phyloP scores from a whole-genome alignment of 2,888 invertebrate species.

The Agriopis aurantiaria region DNA sequence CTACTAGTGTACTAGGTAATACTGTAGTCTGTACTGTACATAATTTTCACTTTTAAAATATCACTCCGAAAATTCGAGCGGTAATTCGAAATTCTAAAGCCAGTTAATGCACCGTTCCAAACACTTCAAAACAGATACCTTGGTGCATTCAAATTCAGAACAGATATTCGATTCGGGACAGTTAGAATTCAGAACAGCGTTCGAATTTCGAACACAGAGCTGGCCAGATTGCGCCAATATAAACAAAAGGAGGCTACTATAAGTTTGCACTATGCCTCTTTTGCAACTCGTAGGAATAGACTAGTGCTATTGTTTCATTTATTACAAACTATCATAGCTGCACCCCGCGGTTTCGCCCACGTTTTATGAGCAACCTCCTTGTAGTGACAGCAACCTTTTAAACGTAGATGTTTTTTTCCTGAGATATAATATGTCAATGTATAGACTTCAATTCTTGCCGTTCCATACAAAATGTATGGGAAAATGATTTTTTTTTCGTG shows the following conservation, averaged over 20 bases:
- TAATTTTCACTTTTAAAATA: conserved; percentile 9
- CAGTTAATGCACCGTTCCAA: conserved; percentile 26
- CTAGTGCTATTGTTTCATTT: too few relatives aligned
- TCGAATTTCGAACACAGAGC: conserved; percentile 19
- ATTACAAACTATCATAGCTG: too few relatives aligned
- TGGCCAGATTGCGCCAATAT: conserved; percentile 8
- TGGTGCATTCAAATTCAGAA: conserved; percentile 33
- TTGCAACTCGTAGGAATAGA: not conserved
- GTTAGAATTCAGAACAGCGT: conserved; percentile 30
- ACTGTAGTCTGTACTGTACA: not conserved
- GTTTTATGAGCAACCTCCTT: too few relatives aligned
- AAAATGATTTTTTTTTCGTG: too few relatives aligned
- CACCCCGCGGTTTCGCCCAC: too few relatives aligned
- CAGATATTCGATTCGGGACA: conserved; percentile 31
- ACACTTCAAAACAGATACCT: conserved; percentile 38
- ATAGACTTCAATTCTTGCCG: too few relatives aligned
- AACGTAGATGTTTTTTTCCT: too few relatives aligned
- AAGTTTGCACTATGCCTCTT: not conserved
- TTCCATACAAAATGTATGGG: too few relatives aligned
- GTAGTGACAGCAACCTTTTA: too few relatives aligned
- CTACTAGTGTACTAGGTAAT: too few relatives aligned
- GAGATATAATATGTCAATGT: too few relatives aligned
- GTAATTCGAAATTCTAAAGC: conserved; percentile 32
- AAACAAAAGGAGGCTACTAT: conserved; percentile 9
- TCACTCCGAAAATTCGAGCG: conserved; percentile 36